Conservation (phyloP, 2,888 invertebrate species). For the Plusia festucae region DNA sequence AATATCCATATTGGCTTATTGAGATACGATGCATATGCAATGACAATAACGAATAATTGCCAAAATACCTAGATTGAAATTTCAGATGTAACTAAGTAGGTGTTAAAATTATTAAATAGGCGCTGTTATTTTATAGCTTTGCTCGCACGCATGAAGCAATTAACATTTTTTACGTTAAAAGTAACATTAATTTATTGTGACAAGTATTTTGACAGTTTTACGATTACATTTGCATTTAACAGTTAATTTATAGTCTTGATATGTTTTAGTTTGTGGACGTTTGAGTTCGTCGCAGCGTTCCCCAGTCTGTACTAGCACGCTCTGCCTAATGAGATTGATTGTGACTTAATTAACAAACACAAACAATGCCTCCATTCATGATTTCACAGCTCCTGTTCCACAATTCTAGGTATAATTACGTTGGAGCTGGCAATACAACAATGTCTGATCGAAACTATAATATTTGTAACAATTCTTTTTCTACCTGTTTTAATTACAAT, state of each 20-base stretch:
- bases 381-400: not conserved
- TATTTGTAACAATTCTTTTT: too few relatives aligned
- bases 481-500: too few relatives aligned
- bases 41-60: conserved; percentile 39
- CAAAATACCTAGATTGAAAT: conserved; percentile 40
- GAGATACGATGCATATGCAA: conserved; percentile 53
- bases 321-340: not conserved
- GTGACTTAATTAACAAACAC: not conserved
- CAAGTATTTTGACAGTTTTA: conserved; percentile 43
- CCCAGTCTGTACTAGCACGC: not conserved
- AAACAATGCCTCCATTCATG: conserved; percentile 4
- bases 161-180: conserved; percentile 28
- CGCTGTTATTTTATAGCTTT: conserved; percentile 14
- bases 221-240: conserved; percentile 40
- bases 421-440: not conserved
- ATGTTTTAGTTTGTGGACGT: not conserved
- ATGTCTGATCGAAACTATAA: conserved; percentile 18
- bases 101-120: conserved; percentile 17
- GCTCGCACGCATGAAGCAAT: conserved; percentile 19
- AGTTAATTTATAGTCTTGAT: conserved; percentile 22
- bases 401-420: not conserved
- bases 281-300: not conserved
- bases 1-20: conserved; percentile 45
- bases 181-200: conserved; percentile 36
- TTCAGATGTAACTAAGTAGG: conserved; percentile 25